These are phyloP conservation scores for Phrynocephalus versicolor DNA, from an alignment of 2,113 vertebrate species.

Conservation along the genomic window DNA sequence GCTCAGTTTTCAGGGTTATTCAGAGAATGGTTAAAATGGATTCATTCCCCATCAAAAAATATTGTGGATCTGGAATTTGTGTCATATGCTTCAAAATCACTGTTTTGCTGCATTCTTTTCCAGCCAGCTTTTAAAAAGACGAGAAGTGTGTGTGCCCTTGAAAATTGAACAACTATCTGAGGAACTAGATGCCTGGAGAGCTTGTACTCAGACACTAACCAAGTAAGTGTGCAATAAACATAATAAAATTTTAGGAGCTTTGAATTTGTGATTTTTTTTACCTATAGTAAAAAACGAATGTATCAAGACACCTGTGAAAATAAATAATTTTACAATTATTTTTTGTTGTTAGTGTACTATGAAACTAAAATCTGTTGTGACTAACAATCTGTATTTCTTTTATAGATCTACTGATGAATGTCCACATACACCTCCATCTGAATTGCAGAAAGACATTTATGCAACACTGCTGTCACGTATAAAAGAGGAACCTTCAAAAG, in stretches of 20 bases:
- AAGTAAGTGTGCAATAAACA: conserved; percentile 72
- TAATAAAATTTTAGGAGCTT: not conserved
- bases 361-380: not conserved
- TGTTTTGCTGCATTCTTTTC: conserved; percentile 53
- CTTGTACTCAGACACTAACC: conserved; percentile 76
- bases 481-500: conserved; percentile 77
- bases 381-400: not conserved
- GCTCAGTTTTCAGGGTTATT: not conserved
- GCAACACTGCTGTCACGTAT: conserved; percentile 76
- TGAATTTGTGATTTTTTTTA: conserved; percentile 21
- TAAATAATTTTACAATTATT: not conserved
- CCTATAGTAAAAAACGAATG: conserved; percentile 13
- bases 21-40: not conserved
- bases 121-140: conserved; percentile 93
- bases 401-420: conserved; percentile 68
- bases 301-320: not conserved
- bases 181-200: conserved; percentile 92
- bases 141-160: conserved; percentile 89
- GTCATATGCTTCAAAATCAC: not conserved
- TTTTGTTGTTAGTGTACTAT: not conserved
- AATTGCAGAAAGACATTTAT: conserved; percentile 79
- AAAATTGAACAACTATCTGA: conserved; percentile 89
- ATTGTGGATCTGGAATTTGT: not conserved
- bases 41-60: no score
- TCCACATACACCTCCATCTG: conserved; percentile 76